Evolutionary conservation across 2,113 vertebrate genomes (phyloP).

Genomic region (Colaptes auratus): DNA sequence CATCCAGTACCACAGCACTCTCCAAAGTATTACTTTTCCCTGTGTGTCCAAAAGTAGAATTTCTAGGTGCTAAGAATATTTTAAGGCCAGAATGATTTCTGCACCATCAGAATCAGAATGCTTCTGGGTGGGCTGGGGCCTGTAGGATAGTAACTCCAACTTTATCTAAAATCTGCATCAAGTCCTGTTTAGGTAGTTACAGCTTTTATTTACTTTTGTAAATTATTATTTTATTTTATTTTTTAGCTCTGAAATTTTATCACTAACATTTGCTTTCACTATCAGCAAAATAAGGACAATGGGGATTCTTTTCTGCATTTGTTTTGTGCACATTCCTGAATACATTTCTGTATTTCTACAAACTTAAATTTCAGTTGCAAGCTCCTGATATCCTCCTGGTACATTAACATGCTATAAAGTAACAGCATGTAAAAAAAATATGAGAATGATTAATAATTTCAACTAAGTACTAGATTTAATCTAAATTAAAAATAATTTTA

Average conservation of each 20-base stretch:
- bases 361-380: background rate
- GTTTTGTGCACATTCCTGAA: background rate
- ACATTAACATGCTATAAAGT: background rate
- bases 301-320: background rate
- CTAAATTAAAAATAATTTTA: conserved; percentile 9
- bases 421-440: background rate
- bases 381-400: background rate
- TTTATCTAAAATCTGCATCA: background rate
- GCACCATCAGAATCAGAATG: no score
- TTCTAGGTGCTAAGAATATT: background rate
- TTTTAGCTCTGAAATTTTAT: background rate
- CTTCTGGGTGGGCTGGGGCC: background rate
- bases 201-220: no score
- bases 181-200: background rate
- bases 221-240: background rate
- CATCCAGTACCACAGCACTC: background rate
- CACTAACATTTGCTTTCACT: background rate
- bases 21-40: background rate
- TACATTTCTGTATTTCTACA: background rate
- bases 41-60: background rate
- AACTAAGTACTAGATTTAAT: background rate
- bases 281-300: background rate
- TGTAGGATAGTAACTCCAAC: background rate
- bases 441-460: conserved; percentile 19
- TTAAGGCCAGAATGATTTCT: background rate